phyloP scores from a whole-genome alignment of 2,888 invertebrate species.

The Hyposoter didymator region DNA sequence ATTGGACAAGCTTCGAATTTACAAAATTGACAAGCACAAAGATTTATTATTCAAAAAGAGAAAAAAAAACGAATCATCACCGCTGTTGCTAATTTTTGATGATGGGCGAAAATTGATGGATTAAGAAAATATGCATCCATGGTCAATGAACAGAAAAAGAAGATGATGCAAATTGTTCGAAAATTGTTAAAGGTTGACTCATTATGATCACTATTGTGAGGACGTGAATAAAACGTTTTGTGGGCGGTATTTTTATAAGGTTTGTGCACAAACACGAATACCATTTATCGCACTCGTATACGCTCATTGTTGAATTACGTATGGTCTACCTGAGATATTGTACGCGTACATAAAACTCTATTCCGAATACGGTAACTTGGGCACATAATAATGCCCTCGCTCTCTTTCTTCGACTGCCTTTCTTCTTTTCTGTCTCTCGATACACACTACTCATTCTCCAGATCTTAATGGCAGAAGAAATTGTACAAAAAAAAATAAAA shows the following conservation, averaged over 20 bases:
- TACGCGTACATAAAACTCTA: not conserved
- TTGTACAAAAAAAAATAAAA: not conserved
- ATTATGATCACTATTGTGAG: slow-evolving; percentile 14
- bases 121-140: not conserved
- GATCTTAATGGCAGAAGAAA: slow-evolving; percentile 10
- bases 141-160: not conserved
- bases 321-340: not conserved
- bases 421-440: not conserved
- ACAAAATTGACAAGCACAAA: not conserved
- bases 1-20: not conserved
- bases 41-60: not conserved
- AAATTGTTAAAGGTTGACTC: slow-evolving; percentile 43
- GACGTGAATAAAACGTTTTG: slow-evolving; percentile 16
- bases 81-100: not conserved
- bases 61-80: not conserved
- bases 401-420: not conserved
- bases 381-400: slow-evolving; percentile 10
- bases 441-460: slow-evolving; percentile 3
- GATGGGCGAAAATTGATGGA: not conserved
- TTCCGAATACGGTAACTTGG: slow-evolving; percentile 17
- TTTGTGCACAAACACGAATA: slow-evolving; percentile 19
- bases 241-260: slow-evolving; percentile 29
- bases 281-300: slow-evolving; percentile 35
- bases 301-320: slow-evolving; percentile 7
- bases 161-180: slow-evolving; percentile 1